phyloP scores from a whole-genome alignment of 2,797 vertebrate genomes.

The Pangasius krempfi region DNA sequence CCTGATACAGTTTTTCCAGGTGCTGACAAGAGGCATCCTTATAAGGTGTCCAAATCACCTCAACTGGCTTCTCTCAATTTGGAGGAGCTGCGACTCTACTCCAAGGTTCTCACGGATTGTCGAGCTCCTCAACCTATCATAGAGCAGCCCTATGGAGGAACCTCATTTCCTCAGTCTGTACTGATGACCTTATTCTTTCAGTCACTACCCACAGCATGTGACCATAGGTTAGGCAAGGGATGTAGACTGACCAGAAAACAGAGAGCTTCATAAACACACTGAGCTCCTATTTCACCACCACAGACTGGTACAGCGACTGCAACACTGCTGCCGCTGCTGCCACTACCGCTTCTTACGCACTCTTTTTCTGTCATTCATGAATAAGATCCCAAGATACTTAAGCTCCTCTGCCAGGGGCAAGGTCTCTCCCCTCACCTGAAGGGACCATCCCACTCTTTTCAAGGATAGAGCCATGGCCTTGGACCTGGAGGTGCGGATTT shows the following conservation, averaged over 20 bases:
- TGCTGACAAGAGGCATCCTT: not conserved
- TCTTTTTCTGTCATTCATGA: not conserved
- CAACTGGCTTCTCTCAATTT: not conserved
- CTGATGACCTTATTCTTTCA: not conserved
- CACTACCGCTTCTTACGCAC: not conserved
- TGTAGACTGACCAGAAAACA: not conserved
- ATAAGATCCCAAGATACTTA: not conserved
- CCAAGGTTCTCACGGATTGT: not conserved
- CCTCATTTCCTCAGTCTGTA: not conserved
- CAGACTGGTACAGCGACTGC: not conserved
- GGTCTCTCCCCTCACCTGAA: not conserved
- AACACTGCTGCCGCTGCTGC: not conserved
- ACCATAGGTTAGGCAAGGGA: not conserved
- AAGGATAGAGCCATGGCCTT: not conserved
- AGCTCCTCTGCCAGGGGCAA: not conserved
- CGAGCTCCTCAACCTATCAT: not conserved
- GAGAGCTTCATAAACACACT: not conserved
- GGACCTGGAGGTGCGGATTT: not conserved
- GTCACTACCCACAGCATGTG: not conserved
- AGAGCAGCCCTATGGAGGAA: not conserved
- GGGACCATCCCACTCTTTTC: not conserved
- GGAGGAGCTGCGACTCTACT: not conserved
- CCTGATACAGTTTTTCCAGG: not conserved
- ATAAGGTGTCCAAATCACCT: not conserved
- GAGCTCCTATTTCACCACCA: not conserved